Base-by-base conservation (phyloP, 2,888 invertebrate species). In the Hybos culiciformis region DNA sequence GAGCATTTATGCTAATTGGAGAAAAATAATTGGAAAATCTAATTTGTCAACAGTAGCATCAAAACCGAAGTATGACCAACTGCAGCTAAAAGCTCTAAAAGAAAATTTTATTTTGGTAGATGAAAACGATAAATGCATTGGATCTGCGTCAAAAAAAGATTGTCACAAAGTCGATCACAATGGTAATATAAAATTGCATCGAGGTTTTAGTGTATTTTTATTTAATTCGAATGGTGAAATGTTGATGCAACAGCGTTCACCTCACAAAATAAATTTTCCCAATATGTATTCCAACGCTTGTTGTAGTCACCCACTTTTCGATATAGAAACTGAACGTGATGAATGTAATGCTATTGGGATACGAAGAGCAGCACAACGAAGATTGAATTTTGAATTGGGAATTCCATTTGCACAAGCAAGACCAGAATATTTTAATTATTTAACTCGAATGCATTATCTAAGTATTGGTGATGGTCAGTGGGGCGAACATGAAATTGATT, bases 401-500 rank as follows among this genome's bases (percentile, higher is more conserved):
- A 88, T 98, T 56, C 80, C 84, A 2, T 48, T 34, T 0, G 47
- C 53, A 32, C 61, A 66, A 52, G 56, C 56, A 43, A 44, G 41
- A 29, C 70, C 82, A 0, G 75, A 82, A 17, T 74, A 79, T 48
- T 81, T 96, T 56, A 73, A 77, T 31, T 92, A 81, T 60, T 63
- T 97, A 48, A 93, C 94, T 0, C 76, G 93, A 52, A 84, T 97
- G 51, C 81, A 86, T 61, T 98, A 97, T 69, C 77, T 80, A 54
- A 85, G 88, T 58, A 65, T 68, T 1, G 83, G 82, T 5, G 78
- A 84, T 57, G 79, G 81, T 15, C 70, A 72, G 47, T 98, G 90
- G 88, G 97, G 96, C 7, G 98, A 98, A 68, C 92, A 96, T 61
- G 98, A 98, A 70, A 84, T 98, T 51, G 97, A 97, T 68, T 94